A percentile compares a stretch with the other conserved stretches of the same genome.
Conservation (phyloP, 2,797 vertebrate species). For the Strix occidentalis region DNA sequence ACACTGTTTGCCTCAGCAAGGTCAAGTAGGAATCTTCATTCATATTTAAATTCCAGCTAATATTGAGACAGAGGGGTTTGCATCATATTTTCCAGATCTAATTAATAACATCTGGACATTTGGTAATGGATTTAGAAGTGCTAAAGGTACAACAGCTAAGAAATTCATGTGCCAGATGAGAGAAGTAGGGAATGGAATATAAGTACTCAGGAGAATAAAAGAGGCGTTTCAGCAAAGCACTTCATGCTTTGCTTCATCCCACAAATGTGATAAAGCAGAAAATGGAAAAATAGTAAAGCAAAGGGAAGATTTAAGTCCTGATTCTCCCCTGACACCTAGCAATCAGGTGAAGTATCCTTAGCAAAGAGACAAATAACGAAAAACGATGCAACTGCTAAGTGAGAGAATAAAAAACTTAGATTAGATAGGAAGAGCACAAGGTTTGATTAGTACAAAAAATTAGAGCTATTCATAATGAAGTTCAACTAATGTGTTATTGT, state of each 20-base stretch:
- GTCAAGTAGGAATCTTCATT: conserved; percentile 5
- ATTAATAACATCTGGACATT: conserved; percentile 57
- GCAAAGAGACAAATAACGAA: not conserved
- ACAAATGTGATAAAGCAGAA: not conserved
- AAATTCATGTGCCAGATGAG: not conserved
- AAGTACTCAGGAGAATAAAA: not conserved
- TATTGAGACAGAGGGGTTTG: not conserved
- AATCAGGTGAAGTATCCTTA: not conserved
- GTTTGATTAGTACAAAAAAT: not conserved
- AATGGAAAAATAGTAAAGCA: not conserved
- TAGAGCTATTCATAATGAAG: not conserved
- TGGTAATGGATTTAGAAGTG: not conserved
- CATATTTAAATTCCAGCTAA: conserved; percentile 39
- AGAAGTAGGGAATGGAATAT: not conserved
- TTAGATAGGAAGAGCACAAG: not conserved
- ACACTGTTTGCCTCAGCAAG: not conserved
- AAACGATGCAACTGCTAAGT: not conserved
- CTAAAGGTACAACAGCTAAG: conserved; percentile 8
- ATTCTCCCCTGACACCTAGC: not conserved
- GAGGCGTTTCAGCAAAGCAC: not conserved
- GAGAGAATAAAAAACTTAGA: not conserved
- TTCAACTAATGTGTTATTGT: not conserved
- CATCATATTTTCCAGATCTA: conserved; percentile 19
- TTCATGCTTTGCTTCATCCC: not conserved
- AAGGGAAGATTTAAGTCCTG: not conserved